Conservation (phyloP, 1,140 invertebrate species). For the Yoshiicerus persimilis region DNA sequence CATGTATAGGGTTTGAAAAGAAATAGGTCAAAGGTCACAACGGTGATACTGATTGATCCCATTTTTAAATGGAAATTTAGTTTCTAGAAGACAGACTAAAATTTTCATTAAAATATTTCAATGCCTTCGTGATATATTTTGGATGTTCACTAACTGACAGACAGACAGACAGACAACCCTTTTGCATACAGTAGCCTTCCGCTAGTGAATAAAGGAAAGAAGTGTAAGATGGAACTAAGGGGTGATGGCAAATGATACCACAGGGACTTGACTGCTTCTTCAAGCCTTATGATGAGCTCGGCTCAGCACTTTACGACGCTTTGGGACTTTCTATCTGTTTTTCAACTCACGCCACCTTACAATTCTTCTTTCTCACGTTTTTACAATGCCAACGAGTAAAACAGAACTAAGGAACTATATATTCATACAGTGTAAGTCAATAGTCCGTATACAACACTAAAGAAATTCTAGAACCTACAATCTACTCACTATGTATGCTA, state of each 20-base stretch:
- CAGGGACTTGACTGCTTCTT: slow-evolving; percentile 33
- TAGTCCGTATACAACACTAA: background rate
- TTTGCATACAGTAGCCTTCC: no score
- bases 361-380: slow-evolving; percentile 23
- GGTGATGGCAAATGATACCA: slow-evolving; percentile 43
- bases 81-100: no score
- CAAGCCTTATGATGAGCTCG: slow-evolving; percentile 39
- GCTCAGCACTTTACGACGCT: slow-evolving; percentile 44
- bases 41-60: no score
- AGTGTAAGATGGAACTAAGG: slow-evolving; percentile 30
- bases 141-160: no score
- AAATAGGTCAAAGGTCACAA: no score
- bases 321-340: slow-evolving; percentile 30
- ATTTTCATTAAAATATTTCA: no score
- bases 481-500: background rate
- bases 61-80: no score
- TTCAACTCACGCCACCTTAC: slow-evolving; percentile 1
- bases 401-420: background rate
- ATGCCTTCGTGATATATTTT: no score
- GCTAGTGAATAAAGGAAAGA: background rate
- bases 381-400: background rate
- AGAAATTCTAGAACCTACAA: background rate
- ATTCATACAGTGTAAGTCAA: background rate
- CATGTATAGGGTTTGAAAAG: no score
- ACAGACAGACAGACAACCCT: no score